A percentile compares a stretch with the other conserved stretches of the same genome.
phyloP scores from a whole-genome alignment of 2,888 invertebrate genomes.

The Athrips mouffetella region DNA sequence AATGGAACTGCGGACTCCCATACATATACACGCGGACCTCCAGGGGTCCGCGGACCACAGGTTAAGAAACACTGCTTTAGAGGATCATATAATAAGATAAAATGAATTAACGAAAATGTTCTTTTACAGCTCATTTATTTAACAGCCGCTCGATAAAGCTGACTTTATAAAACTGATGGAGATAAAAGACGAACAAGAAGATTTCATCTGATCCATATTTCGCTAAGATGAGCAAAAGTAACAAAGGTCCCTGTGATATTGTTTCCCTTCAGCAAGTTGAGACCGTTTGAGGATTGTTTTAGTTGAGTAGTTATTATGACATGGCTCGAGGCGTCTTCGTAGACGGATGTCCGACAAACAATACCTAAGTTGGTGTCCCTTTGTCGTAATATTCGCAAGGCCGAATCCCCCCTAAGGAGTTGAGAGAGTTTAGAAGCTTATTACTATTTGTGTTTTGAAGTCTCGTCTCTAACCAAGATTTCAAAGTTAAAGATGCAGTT shows the following conservation, averaged over 20 bases:
- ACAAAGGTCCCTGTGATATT: conserved; percentile 1
- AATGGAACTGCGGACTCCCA: no score
- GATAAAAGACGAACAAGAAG: conserved; percentile 1
- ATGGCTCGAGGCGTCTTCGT: conserved; percentile 37
- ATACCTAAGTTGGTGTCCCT: conserved; percentile 66
- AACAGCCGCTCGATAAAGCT: conserved; percentile 4
- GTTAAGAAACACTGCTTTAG: no score
- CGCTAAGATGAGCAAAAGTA: neutral
- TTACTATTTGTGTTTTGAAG: conserved; percentile 69
- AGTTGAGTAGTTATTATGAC: conserved; percentile 6
- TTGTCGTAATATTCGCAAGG: conserved; percentile 65
- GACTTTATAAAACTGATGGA: neutral
- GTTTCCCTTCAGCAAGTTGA: neutral
- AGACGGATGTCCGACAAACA: conserved; percentile 60
- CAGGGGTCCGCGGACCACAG: no score
- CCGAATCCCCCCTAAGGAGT: conserved; percentile 49
- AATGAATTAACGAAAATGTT: conserved; percentile 1
- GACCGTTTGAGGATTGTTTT: conserved; percentile 1
- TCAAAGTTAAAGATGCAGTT: no score
- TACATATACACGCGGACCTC: no score
- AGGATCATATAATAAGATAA: no score
- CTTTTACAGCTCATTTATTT: conserved; percentile 13
- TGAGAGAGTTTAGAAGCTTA: conserved; percentile 61
- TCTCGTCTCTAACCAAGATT: no score
- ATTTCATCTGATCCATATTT: conserved; percentile 5